Percentiles rank a stretch among this genome's conserved stretches.
Conservation (phyloP, 2,113 vertebrate genomes). For the Vombatus ursinus region DNA sequence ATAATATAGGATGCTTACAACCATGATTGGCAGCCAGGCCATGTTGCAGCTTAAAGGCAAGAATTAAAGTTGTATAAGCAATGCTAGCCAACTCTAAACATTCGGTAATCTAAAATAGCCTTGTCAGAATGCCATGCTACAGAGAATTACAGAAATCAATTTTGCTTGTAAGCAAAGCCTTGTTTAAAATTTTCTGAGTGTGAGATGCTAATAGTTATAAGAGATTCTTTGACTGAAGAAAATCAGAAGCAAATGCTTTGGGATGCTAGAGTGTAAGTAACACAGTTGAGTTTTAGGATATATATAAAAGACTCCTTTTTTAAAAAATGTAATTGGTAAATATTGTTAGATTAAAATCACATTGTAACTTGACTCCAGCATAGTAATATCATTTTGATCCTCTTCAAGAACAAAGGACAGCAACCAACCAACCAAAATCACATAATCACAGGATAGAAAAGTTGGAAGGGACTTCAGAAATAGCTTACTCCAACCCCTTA, state of each 20-base stretch:
- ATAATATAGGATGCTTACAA: constrained; percentile 65
- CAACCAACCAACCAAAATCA: neutral
- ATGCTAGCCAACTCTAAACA: constrained; percentile 44
- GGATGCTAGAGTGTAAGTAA: constrained; percentile 47
- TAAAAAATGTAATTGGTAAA: constrained; percentile 18
- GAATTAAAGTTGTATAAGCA: constrained; percentile 74
- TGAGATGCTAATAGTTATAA: constrained; percentile 54
- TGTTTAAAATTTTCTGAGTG: constrained; percentile 68
- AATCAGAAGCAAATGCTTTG: constrained; percentile 64
- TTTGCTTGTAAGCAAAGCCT: constrained; percentile 66
- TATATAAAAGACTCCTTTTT: neutral
- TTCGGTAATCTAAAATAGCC: constrained; percentile 68
- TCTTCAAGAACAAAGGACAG: too few species aligned
- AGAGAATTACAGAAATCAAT: constrained; percentile 74
- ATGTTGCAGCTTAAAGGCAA: constrained; percentile 69
- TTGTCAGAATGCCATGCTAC: constrained; percentile 60
- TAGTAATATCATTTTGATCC: too few species aligned
- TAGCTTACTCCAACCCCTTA: neutral
- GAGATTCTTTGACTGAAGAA: constrained; percentile 60
- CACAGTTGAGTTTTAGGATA: constrained; percentile 46
- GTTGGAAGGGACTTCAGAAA: neutral
- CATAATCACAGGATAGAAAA: neutral
- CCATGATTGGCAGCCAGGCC: constrained; percentile 66
- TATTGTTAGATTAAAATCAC: neutral
- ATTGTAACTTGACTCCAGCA: neutral